Base-by-base conservation (phyloP, 2,113 vertebrate genomes). In the Progne subis region DNA sequence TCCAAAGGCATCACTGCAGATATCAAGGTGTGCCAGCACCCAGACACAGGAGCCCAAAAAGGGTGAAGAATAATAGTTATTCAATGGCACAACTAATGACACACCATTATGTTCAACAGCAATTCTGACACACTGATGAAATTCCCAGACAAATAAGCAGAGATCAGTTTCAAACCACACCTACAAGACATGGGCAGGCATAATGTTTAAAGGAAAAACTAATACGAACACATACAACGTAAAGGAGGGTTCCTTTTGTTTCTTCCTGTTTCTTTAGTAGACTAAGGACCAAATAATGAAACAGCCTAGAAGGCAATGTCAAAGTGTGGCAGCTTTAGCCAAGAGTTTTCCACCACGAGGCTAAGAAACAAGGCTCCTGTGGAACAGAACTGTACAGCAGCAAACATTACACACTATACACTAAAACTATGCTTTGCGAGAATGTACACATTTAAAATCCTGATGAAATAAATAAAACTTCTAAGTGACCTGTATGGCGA, bases 381-480 rank as follows among this genome's bases (percentile, higher is more conserved):
- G 53, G 43, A 85, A 67, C 3, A 83, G 53, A 78, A 63, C 76
- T 1, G 32, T 29, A 44, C 8, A 64, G 19, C 65, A 56, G 60
- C 21, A 43, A 77, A 60, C 44, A 23, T 56, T 50, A 29, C 18
- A 65, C n/a, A 43, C 10, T 10, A 50, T 4, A 1, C 0, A 2
- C 13, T 28, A 61, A 34, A 69, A 37, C 18, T 25, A 6, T 31
- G 56, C 37, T 56, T 76, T 43, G 70, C 0, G 0, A 56, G 18
- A 83, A 64, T 6, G 17, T 21, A 65, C 18, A 18, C 65, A 86
- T 83, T 69, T 71, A 71, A 70, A 94, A 96, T 92, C 91, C 91
- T 76, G 77, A 95, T 47, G 90, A 95, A 96, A 97, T 91, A 97
- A 94, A 94, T 79, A 69, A 95, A 78, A 79, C 82, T 97, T 94